These are phyloP conservation scores for Paramuricea clavata DNA, from an alignment of 92 coral and sea anemone genomes.

Conservation along the genomic window DNA sequence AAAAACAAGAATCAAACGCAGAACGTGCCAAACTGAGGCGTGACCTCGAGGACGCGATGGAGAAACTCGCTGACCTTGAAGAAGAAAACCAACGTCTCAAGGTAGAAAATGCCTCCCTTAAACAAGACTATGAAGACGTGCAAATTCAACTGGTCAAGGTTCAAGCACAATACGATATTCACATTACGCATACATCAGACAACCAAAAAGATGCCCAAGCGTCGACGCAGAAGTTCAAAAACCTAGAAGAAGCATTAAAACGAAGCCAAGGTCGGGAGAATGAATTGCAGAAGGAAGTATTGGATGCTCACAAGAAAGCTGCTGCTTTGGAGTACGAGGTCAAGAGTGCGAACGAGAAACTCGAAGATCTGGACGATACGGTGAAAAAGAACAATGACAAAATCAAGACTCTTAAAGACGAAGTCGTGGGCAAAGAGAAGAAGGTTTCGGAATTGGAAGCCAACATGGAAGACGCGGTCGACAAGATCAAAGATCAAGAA, in stretches of 20 bases:
- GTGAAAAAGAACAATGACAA: constrained; percentile 72
- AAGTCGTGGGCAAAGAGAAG: constrained; percentile 66
- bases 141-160: constrained; percentile 75
- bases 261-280: constrained; percentile 97
- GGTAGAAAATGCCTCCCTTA: constrained; percentile 55
- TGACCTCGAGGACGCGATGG: constrained; percentile 79
- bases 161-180: constrained; percentile 94
- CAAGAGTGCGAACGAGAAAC: constrained; percentile 70
- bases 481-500: constrained; percentile 78
- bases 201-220: constrained; percentile 71
- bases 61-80: constrained; percentile 81
- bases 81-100: constrained; percentile 77
- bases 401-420: constrained; percentile 64
- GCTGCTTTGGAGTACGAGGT: constrained; percentile 86
- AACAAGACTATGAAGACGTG: constrained; percentile 45
- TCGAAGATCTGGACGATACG: constrained; percentile 64
- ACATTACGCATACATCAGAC: constrained; percentile 62
- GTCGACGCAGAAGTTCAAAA: constrained; percentile 69
- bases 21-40: constrained; percentile 53
- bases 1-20: constrained; percentile 54
- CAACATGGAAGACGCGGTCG: constrained; percentile 72
- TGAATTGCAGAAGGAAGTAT: constrained; percentile 82
- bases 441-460: constrained; percentile 76
- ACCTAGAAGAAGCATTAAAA: constrained; percentile 84
- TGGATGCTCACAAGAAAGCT: constrained; percentile 86